These are phyloP conservation scores for Hylyphantes graminicola DNA, from an alignment of 1,140 invertebrate genomes.

Conservation along the genomic window DNA sequence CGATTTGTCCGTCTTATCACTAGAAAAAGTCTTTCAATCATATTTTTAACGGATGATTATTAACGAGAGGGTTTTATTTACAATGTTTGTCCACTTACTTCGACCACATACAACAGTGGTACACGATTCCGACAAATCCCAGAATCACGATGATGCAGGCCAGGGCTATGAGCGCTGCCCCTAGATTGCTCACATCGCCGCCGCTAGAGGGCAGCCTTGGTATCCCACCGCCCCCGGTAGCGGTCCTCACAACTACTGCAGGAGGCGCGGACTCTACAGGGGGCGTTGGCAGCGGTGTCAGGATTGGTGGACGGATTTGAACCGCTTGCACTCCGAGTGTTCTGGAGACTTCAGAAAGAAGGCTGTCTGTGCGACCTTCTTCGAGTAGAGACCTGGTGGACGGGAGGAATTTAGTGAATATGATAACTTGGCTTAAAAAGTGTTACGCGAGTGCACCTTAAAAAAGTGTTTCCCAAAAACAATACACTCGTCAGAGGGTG, in stretches of 20 bases:
- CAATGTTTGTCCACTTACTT: slow-evolving; percentile 73
- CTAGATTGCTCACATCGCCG: slow-evolving; percentile 66
- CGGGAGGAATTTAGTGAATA: no score
- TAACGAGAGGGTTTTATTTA: no score
- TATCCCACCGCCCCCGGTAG: slow-evolving; percentile 2
- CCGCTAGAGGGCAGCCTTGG: slow-evolving; percentile 26
- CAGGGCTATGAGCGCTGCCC: slow-evolving; percentile 86
- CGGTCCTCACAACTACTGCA: slow-evolving; percentile 20
- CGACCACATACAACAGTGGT: slow-evolving; percentile 92
- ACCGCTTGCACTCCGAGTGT: slow-evolving; percentile 73
- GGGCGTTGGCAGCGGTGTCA: slow-evolving; percentile 34
- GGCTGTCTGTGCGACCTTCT: slow-evolving; percentile 71
- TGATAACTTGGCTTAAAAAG: no score
- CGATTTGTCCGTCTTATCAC: no score
- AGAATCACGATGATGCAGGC: slow-evolving; percentile 87
- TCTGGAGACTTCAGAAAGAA: slow-evolving; percentile 72
- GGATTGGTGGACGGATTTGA: slow-evolving; percentile 75
- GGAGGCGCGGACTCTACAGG: slow-evolving; percentile 35
- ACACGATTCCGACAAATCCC: slow-evolving; percentile 85
- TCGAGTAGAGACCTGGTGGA: slow-evolving; percentile 63
- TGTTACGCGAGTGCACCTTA: no score
- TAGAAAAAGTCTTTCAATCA: no score
- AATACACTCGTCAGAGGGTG: no score
- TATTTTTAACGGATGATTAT: no score
- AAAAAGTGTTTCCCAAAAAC: no score